Base-by-base conservation (phyloP, 1,140 invertebrate genomes). In the Leptopilina clavipes region DNA sequence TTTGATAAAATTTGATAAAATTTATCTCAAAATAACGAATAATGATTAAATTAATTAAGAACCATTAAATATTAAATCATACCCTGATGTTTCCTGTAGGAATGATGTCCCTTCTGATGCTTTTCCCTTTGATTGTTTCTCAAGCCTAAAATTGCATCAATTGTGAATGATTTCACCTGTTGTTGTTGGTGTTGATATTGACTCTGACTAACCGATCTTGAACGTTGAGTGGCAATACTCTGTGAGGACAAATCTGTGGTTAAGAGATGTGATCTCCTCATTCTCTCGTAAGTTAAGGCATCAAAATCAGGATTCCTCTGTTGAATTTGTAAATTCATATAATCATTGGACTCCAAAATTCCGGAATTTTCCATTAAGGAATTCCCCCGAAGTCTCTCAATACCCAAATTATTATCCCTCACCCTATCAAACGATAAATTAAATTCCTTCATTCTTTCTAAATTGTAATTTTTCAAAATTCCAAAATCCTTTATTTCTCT, bases 61-160 rank as follows among this genome's bases (percentile, higher is more conserved):
- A 54, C 8, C 1, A 11, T 17, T 54, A n/a, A 56, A 56, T 11
- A 12, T 12, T 10, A 5, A 25, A 59, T 52, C 43, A 19, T 82
- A 88, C 88, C 87, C 74, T 89, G 87, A 59, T 88, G 84, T 72
- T 90, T 90, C 19, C 87, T 85, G 70, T 86, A 89, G 10, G 84
- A 77, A 18, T 87, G 88, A 25, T 88, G 88, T 8, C 83, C 48
- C 8, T 52, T 81, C 54, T 86, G 82, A 72, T 87, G 86, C 56
- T 89, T 90, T 31, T 91, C 90, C 40, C 87, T 84, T 18, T 89
- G 86, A 70, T 85, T 87, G 54, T 82, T 88, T 37, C 92, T 92
- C 71, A 94, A 88, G 8, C 94, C 95, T n/a, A 96, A 91, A 82
- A 96, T 96, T 17, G 94, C 94, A 78, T 95, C 95, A 82, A 96